Evolutionary conservation across 2,113 vertebrate species (phyloP), one percentile per base, ranked within the genome.

Genomic region (Eclectus roratus): DNA sequence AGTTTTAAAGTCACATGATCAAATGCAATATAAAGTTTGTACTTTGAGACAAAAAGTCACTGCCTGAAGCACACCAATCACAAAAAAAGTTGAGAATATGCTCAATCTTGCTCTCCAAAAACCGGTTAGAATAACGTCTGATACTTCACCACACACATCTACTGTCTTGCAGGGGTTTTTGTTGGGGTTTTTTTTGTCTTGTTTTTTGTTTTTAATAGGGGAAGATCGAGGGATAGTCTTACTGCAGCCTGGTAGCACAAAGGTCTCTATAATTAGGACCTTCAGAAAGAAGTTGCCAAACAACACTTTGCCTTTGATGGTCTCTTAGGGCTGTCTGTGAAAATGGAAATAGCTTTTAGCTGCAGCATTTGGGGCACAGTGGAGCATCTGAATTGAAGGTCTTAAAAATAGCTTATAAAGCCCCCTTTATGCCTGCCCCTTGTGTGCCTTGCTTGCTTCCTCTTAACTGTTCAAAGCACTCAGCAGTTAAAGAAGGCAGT

Each of bases 271-370:
- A 94, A 89, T 91, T 91, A 89, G 74, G 86, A 74, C 47, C 60
- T 78, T 83, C 71, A 89, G 79, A 89, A 88, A 85, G 33, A 89
- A 95, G 46, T n/a, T 93, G 64, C 64, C 68, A 83, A 93, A 91
- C 37, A 82, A 31, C 46, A 58, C 91, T 70, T 73, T 83, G 64
- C 71, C 84, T 91, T 88, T 83, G 55, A 85, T 68, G 60, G 68
- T 83, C 46, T 84, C 82, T 93, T 60, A 74, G 58, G 50, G 35
- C 72, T 89, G 91, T 94, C 79, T 93, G 50, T 24, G 55, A 96
- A 89, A 96, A 94, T 93, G 90, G 82, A 93, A 97, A 96, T 96
- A 80, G 88, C 74, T 95, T 95, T 96, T 95, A 85, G 85, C n/a
- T 80, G 71, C 53, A 94, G 70, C 72, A 83, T 91, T 93, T 94